A percentile compares a stretch with the other conserved stretches of the same genome.
phyloP scores from a whole-genome alignment of 2,888 invertebrate genomes.

The Argyresthia albistria region DNA sequence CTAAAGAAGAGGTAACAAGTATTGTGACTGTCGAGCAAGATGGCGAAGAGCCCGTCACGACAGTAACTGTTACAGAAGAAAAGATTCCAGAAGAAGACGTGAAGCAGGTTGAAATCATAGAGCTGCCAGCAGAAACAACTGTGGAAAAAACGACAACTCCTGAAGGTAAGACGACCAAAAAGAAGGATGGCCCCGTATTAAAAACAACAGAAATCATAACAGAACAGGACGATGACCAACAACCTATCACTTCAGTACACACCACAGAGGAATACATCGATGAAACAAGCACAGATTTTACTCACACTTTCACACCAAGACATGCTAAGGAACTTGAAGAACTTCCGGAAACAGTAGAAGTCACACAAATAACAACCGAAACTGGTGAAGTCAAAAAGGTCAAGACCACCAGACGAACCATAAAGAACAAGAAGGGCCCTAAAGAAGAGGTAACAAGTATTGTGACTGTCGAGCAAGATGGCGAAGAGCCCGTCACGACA shows the following conservation, averaged over 20 bases:
- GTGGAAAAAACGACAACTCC: slow-evolving; percentile 3
- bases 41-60: slow-evolving; percentile 52
- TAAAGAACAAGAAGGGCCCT: slow-evolving; percentile 39
- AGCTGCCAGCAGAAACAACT: slow-evolving; percentile 1
- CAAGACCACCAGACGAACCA: slow-evolving; percentile 5
- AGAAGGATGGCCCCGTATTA: background rate
- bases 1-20: slow-evolving; percentile 62
- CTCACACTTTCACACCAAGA: slow-evolving; percentile 6
- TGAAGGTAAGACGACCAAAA: background rate
- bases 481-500: slow-evolving; percentile 26
- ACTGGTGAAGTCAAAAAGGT: slow-evolving; percentile 33
- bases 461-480: slow-evolving; percentile 37
- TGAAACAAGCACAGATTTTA: slow-evolving; percentile 13
- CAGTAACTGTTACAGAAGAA: slow-evolving; percentile 6
- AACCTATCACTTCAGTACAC: background rate
- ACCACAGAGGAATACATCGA: slow-evolving; percentile 13
- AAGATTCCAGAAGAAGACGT: slow-evolving; percentile 20
- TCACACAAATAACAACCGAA: slow-evolving; percentile 41
- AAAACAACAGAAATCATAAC: background rate
- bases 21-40: slow-evolving; percentile 59
- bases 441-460: slow-evolving; percentile 49
- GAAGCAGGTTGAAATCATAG: slow-evolving; percentile 24
- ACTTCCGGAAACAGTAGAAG: slow-evolving; percentile 33
- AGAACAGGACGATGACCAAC: background rate
- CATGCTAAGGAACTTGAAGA: background rate